Evolutionary conservation across 2,113 vertebrate genomes (phyloP), one percentile per base, ranked within the genome.

Genomic region (Tichodroma muraria): DNA sequence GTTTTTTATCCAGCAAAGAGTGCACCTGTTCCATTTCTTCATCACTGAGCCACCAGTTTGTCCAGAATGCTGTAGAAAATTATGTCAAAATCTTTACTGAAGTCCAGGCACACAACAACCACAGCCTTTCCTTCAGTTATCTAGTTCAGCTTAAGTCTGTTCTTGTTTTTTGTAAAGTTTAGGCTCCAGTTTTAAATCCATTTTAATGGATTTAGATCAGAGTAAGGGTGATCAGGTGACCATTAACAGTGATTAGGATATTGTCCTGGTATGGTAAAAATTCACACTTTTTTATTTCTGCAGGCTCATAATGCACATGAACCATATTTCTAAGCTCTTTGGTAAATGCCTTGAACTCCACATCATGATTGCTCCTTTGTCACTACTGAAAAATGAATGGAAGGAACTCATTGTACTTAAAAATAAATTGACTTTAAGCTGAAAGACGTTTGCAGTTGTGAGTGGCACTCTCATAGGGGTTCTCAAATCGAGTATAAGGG

Each of bases 21-120:
- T 23, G 12, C 1, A 2, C 3, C 27, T 4, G 0, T 15, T 27
- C 15, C 50, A 8, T 12, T 60, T 40, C 24, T 47, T 17, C 31
- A 37, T 7, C 47, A 22, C 11, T 40, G 6, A 42, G 18, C 24
- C 35, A 11, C 4, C 28, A 7, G 11, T 53, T 68, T 72, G 27
- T 49, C 7, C 14, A 47, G 13, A 87, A 68, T 53, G 15, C 4
- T 33, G n/a, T n/a, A 40, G 66, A 18, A 90, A 60, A 45, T 4
- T 0, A 3, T 28, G 5, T 40, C 5, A 45, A 83, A 86, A 13
- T 1, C 8, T 73, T 52, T 30, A 22, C 11, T 73, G 2, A 82
- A 53, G 10, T 27, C 14, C 15, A 77, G 15, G 21, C 25, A 33
- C 5, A 21, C 4, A 35, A 23, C 4, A 70, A 28, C 2, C 24